Conservation (phyloP, 1,140 invertebrate species). For the Apis mellifera region DNA sequence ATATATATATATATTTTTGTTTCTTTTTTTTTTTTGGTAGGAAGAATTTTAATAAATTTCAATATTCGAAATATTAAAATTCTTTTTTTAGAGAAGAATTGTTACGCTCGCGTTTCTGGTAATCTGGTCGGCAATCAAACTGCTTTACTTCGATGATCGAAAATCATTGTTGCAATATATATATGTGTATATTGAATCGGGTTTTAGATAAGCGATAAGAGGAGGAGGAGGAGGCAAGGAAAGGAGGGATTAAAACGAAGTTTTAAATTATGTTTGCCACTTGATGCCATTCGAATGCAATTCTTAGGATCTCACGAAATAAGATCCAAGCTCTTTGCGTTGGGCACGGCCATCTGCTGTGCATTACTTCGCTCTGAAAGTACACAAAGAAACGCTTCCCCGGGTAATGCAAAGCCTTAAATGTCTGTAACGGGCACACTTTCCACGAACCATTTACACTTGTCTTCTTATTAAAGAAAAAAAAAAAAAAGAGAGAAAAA, state of each 20-base stretch:
- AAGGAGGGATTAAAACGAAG: conserved; percentile 30
- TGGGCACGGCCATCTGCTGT: conserved; percentile 55
- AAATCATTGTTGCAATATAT: no score
- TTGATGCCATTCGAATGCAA: conserved; percentile 50
- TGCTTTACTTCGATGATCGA: no score
- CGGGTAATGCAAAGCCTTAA: conserved; percentile 53
- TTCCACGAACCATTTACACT: conserved; percentile 30
- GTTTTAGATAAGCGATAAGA: neutral
- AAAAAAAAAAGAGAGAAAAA: neutral
- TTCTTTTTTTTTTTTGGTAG: no score
- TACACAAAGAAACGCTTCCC: conserved; percentile 41
- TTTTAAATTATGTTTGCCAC: conserved; percentile 49
- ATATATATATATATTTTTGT: no score
- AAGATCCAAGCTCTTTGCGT: conserved; percentile 58
- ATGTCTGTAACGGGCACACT: conserved; percentile 53
- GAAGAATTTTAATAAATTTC: no score
- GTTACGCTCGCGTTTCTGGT: no score
- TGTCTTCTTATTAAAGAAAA: conserved; percentile 35
- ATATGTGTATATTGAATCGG: no score
- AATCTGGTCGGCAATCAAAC: no score
- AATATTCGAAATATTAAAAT: no score
- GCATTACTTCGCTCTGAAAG: conserved; percentile 49
- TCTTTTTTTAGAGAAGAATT: no score
- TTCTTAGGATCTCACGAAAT: conserved; percentile 59
- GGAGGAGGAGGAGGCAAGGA: neutral